Percentiles rank a stretch among this genome's conserved stretches.
phyloP scores from a whole-genome alignment of 1,140 invertebrate species.

The Spodoptera litura region DNA sequence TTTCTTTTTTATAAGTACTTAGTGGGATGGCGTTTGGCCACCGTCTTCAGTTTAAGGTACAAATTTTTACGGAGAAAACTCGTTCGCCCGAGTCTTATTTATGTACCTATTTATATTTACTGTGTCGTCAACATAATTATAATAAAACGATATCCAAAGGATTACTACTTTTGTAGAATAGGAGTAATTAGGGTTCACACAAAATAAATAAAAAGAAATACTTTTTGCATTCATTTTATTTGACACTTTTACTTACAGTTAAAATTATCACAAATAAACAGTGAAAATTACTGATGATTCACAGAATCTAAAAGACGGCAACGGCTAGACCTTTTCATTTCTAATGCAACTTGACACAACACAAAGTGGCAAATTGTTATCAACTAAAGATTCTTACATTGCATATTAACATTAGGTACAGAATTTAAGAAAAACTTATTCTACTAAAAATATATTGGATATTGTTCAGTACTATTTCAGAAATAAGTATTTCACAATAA shows the following conservation, averaged over 20 bases:
- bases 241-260: slow-evolving; percentile 75
- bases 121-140: too few relatives aligned
- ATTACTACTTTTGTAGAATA: too few relatives aligned
- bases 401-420: slow-evolving; percentile 37
- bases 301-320: slow-evolving; percentile 81
- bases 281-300: slow-evolving; percentile 82
- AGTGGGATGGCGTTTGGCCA: too few relatives aligned
- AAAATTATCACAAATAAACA: slow-evolving; percentile 83
- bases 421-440: slow-evolving; percentile 39
- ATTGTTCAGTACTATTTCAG: slow-evolving; percentile 45
- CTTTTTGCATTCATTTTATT: slow-evolving; percentile 61
- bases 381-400: slow-evolving; percentile 49
- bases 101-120: too few relatives aligned
- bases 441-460: slow-evolving; percentile 13
- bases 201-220: slow-evolving; percentile 50
- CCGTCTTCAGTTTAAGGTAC: too few relatives aligned
- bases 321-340: slow-evolving; percentile 64
- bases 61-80: too few relatives aligned
- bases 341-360: slow-evolving; percentile 62
- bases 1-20: too few relatives aligned
- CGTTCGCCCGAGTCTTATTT: too few relatives aligned
- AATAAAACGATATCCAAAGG: too few relatives aligned
- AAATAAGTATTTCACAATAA: slow-evolving; percentile 39
- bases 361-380: slow-evolving; percentile 50
- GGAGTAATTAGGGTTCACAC: background rate